phyloP scores from a whole-genome alignment of 2,797 vertebrate species.

The Bovichtus diacanthus region DNA sequence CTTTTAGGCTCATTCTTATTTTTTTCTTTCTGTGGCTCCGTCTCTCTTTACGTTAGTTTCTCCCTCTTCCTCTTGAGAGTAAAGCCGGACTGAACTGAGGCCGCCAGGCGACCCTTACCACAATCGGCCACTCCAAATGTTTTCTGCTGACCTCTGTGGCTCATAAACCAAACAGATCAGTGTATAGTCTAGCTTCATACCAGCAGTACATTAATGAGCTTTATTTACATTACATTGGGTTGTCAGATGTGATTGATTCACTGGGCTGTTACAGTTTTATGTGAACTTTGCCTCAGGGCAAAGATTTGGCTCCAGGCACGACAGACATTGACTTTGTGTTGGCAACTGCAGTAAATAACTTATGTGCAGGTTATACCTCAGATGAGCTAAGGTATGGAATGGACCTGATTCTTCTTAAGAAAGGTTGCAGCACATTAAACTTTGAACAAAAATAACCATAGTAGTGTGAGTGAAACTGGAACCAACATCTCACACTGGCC shows the following conservation, averaged over 20 bases:
- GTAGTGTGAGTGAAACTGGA: slow-evolving; percentile 10
- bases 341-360: background rate
- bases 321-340: background rate
- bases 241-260: background rate
- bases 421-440: background rate
- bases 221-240: background rate
- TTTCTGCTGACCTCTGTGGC: background rate
- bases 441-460: background rate
- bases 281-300: background rate
- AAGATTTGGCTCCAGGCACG: background rate
- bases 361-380: background rate
- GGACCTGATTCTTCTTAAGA: background rate
- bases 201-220: background rate
- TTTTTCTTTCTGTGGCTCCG: slow-evolving; percentile 1
- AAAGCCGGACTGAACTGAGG: background rate
- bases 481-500: background rate
- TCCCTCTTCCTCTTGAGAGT: background rate
- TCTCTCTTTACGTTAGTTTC: no score
- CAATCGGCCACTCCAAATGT: slow-evolving; percentile 15
- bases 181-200: background rate
- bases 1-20: slow-evolving; percentile 19
- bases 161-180: background rate
- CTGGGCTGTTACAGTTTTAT: no score
- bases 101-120: slow-evolving; percentile 1
- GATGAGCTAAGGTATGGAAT: background rate